Base-by-base conservation (phyloP, 1,140 invertebrate genomes). In the Eubasilissa regina region DNA sequence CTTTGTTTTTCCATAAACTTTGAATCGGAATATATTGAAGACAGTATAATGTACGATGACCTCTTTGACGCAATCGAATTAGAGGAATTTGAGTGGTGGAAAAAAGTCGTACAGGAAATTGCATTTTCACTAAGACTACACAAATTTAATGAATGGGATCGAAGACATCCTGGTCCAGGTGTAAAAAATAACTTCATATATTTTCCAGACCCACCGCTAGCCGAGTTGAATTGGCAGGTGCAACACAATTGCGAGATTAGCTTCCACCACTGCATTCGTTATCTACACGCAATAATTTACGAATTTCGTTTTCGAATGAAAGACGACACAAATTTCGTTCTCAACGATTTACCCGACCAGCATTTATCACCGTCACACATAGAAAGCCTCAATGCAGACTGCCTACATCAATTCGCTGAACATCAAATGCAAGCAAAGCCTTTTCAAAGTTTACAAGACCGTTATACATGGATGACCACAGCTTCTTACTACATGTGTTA, bases 401-500 rank as follows among this genome's bases (percentile, higher is more conserved):
- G 92, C 83, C 84, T 85, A 70, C 84, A 84, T 55, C 84, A 87
- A 17, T 84, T 86, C 58, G 83, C 83, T 17, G 84, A 86, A 25
- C 90, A 91, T 81, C 85, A 88, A 73, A 85, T 84, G 45, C 84
- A 84, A 17, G 86, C 86, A 17, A 78, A 86, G 68, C 92, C 91
- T 0, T 93, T 93, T 85, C 86, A 90, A 80, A 90, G 90, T 78
- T 86, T 88, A 47, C 83, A 89, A 70, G 90, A 92, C 79, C 86
- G 90, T 78, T 93, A 91, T 80, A 89, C 90, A 83, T 93, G 92
- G 92, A 85, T 91, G 35, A 89, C 88, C 0, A 35, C 91, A 3
- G 91, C 91, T 0, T 90, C 90, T 81, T 93, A 93, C 85, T 93
- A 90, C 84, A 92, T 93, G 91, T 93, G 92, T 81, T 92, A 90